These are phyloP conservation scores for Limenitis camilla DNA, from an alignment of 2,888 invertebrate genomes.

Conservation along the genomic window DNA sequence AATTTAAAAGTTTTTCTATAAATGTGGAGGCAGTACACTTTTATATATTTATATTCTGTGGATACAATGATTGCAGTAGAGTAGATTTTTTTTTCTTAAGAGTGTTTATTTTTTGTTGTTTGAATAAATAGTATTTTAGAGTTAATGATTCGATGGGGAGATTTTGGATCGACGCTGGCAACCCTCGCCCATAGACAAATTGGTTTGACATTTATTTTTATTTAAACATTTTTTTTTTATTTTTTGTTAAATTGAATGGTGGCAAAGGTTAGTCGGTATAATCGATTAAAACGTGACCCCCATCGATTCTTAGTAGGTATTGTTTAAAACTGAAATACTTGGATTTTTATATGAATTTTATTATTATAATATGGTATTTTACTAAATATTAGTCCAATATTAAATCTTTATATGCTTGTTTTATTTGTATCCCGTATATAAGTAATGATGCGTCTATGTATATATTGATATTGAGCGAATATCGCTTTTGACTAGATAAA, in stretches of 20 bases:
- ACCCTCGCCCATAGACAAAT: too few species aligned
- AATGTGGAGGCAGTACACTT: conserved; percentile 35
- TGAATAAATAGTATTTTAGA: conserved; percentile 46
- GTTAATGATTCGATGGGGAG: conserved; percentile 40
- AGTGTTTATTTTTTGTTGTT: conserved; percentile 50
- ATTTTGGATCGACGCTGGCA: background rate
- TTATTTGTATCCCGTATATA: conserved; percentile 41
- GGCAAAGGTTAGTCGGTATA: too few species aligned
- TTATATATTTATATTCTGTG: conserved; percentile 56
- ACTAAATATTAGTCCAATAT: conserved; percentile 74
- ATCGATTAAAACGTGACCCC: too few species aligned
- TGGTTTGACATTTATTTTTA: too few species aligned
- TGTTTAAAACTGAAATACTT: conserved; percentile 69
- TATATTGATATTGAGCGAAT: background rate
- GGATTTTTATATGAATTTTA: conserved; percentile 74
- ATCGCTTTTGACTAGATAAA: background rate
- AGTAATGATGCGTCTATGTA: conserved; percentile 12
- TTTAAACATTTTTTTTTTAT: too few species aligned
- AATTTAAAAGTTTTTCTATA: conserved; percentile 31
- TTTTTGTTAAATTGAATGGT: too few species aligned
- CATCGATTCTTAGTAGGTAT: conserved; percentile 50
- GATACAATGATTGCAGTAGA: conserved; percentile 39
- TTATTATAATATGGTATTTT: conserved; percentile 73
- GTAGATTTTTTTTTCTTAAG: conserved; percentile 51
- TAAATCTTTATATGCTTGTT: conserved; percentile 63